Base-by-base conservation (phyloP, 64 coral and sea anemone species). In the Stylophora pistillata region DNA sequence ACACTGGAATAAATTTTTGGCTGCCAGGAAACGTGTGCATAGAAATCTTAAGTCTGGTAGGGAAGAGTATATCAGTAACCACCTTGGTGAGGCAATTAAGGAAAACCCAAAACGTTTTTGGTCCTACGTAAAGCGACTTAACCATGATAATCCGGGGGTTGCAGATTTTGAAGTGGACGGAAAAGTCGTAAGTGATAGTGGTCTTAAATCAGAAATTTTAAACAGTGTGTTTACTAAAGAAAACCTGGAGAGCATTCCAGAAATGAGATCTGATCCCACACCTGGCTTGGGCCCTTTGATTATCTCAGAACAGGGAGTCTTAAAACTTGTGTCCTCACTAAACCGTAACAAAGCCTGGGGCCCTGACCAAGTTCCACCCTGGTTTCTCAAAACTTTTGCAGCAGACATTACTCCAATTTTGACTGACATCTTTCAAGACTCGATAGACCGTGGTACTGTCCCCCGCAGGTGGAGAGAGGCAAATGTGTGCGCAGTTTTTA, bases 121-220 rank as follows among this genome's bases (percentile, higher is more conserved):
- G 76, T 71, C 76, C 76, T 81, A 82, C 79, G 17, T 82, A 56
- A 74, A 75, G 55, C 63, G 78, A 21, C 76, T 89, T 61, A 78
- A 64, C 16, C 33, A 89, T 55, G 76, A 89, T 56, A 27, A 89
- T 20, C 76, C 76, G 56, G 88, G 88, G 60, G 9, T 81, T 81
- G 63, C 76, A 78, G 77, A 73, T 26, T 66, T 89, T 78, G 62
- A 89, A 53, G 77, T 81, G 13, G 60, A 81, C 30, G 75, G 27
- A 18, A 80, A 88, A 74, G 74, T 88, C 31, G 57, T 90, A 72
- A 52, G 53, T 71, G 88, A 74, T 80, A 78, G 69, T 81, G 55
- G 53, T 18, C 58, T 16, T 53, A 74, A 90, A 90, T 52, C 53
- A 56, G 78, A 90, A 81, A 90, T 90, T 71, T 82, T 81, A 57